These are phyloP conservation scores for Elachura formosa DNA, from an alignment of 2,113 vertebrate genomes.

Conservation along the genomic window DNA sequence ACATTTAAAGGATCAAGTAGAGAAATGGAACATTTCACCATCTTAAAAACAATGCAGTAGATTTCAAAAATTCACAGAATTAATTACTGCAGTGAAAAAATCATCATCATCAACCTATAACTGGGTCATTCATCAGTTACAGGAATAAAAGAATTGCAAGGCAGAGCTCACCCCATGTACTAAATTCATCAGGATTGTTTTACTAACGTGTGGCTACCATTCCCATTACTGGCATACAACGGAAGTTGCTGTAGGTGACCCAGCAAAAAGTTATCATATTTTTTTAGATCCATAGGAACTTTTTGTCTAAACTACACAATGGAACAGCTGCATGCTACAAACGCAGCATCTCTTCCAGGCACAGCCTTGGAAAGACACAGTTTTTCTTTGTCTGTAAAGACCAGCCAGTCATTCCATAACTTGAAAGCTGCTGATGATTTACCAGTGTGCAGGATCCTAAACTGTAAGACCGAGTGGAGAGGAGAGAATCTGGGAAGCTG, in stretches of 20 bases:
- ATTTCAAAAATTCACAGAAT: neutral
- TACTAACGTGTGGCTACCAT: neutral
- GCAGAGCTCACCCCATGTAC: neutral
- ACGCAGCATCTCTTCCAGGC: neutral
- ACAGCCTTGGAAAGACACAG: neutral
- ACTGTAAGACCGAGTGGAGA: neutral
- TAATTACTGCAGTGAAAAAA: neutral
- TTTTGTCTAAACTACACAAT: neutral
- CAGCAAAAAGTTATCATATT: neutral
- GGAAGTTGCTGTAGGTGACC: neutral
- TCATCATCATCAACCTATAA: neutral
- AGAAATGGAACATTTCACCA: neutral
- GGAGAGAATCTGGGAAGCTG: neutral
- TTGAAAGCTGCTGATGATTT: neutral
- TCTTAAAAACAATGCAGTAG: neutral
- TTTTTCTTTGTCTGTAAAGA: neutral
- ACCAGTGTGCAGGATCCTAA: neutral
- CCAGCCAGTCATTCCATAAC: neutral
- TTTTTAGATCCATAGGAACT: neutral
- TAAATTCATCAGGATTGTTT: neutral
- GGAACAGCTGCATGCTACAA: neutral
- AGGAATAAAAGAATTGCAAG: neutral
- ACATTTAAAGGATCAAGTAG: neutral
- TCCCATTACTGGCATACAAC: neutral
- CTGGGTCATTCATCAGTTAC: neutral